These are phyloP conservation scores for Halichondria panicea DNA, from an alignment of 37 sponge, comb jelly and placozoan species.

Conservation along the genomic window DNA sequence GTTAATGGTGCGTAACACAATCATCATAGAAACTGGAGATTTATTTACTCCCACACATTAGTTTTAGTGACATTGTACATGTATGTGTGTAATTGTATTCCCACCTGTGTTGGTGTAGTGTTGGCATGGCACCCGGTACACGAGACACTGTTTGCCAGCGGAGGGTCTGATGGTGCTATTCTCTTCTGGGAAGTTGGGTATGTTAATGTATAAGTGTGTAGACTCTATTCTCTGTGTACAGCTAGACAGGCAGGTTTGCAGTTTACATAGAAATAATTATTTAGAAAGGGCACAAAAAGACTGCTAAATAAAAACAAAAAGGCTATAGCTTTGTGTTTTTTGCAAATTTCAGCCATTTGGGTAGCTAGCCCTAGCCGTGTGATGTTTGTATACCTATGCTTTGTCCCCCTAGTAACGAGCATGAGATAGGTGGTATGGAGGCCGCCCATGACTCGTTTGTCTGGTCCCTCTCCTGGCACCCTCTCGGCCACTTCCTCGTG, in stretches of 20 bases:
- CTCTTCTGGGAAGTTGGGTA: constrained; percentile 95
- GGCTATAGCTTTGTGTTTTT: background rate
- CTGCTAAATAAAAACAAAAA: background rate
- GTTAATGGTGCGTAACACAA: constrained; percentile 80
- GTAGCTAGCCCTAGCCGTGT: background rate
- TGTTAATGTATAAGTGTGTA: background rate
- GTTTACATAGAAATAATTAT: too few species aligned
- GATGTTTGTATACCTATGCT: too few species aligned
- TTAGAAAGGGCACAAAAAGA: background rate
- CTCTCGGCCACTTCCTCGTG: constrained; percentile 92
- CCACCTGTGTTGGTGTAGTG: constrained; percentile 37
- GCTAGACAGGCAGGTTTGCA: too few species aligned
- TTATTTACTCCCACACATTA: background rate
- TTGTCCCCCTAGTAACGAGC: constrained; percentile 51
- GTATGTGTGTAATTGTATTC: background rate
- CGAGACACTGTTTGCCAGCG: constrained; percentile 89
- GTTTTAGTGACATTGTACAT: background rate
- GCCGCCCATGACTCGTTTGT: constrained; percentile 90
- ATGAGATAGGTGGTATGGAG: constrained; percentile 93
- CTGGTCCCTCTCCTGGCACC: constrained; percentile 95
- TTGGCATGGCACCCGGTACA: constrained; percentile 97
- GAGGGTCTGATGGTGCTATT: constrained; percentile 92
- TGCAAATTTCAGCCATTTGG: background rate
- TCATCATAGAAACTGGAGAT: too few species aligned
- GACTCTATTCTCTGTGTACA: too few species aligned